Conservation (phyloP, 2,113 vertebrate species). For the Canis aureus region DNA sequence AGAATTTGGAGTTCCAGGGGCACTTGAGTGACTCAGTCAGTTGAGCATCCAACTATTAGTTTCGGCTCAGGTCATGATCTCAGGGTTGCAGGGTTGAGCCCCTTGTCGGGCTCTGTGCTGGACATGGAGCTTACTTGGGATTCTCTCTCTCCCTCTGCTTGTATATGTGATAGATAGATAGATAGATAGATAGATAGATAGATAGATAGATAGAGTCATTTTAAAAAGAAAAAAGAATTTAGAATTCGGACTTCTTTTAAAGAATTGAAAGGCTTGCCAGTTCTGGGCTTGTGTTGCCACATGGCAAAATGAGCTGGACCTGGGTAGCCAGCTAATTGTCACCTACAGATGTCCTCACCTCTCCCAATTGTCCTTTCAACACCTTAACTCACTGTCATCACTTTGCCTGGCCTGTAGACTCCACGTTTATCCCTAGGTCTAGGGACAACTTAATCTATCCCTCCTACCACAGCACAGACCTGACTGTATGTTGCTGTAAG, state of each 20-base stretch:
- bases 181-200: too few species aligned
- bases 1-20: not conserved
- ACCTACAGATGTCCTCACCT: not conserved
- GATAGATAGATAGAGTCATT: not conserved
- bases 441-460: not conserved
- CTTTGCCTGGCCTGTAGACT: not conserved
- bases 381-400: not conserved
- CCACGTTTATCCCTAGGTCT: not conserved
- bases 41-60: not conserved
- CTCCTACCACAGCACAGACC: not conserved
- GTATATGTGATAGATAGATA: too few species aligned
- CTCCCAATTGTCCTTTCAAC: not conserved
- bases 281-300: not conserved
- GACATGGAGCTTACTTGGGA: not conserved
- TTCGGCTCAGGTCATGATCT: not conserved
- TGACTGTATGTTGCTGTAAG: not conserved
- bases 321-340: not conserved
- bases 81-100: not conserved
- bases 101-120: not conserved
- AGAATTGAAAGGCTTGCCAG: not conserved
- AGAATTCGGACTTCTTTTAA: not conserved
- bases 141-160: not conserved
- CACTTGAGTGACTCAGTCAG: not conserved
- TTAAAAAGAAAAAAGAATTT: not conserved
- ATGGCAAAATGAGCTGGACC: not conserved